Conservation (phyloP, 2,888 invertebrate species). For the Caenorhabditis auriculariae region DNA sequence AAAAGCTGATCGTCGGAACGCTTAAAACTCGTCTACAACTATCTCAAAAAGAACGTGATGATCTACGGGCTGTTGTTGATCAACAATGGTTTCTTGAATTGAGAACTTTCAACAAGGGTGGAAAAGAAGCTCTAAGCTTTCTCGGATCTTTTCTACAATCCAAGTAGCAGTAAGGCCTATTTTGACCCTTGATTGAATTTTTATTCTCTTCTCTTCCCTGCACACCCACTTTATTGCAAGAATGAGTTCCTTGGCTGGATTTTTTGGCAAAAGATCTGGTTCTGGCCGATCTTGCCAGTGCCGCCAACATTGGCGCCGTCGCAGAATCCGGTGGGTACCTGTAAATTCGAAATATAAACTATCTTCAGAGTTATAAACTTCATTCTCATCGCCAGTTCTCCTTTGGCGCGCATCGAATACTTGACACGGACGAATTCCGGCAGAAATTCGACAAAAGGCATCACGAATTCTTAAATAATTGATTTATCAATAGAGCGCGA, state of each 20-base stretch:
- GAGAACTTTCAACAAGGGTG: background rate
- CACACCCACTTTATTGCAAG: slow-evolving; percentile 13
- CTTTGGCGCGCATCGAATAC: slow-evolving; percentile 25
- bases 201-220: background rate
- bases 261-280: slow-evolving; percentile 20
- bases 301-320: slow-evolving; percentile 31
- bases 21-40: background rate
- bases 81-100: background rate
- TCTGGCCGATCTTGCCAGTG: slow-evolving; percentile 20
- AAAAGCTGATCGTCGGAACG: background rate
- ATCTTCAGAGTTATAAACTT: too few species aligned
- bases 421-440: slow-evolving; percentile 81
- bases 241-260: slow-evolving; percentile 23
- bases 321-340: slow-evolving; percentile 32
- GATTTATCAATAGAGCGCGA: too few species aligned
- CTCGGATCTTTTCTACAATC: too few species aligned
- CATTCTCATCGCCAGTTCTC: slow-evolving; percentile 28
- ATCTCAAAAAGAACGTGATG: too few species aligned
- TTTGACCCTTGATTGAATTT: background rate
- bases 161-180: background rate
- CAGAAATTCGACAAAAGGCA: slow-evolving; percentile 90
- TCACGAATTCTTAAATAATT: slow-evolving; percentile 81
- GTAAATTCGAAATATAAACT: background rate
- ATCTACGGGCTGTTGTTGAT: too few species aligned
- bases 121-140: too few species aligned